Evolutionary conservation across 1,140 invertebrate species (phyloP).

Genomic region (Drosophila fuyamai): DNA sequence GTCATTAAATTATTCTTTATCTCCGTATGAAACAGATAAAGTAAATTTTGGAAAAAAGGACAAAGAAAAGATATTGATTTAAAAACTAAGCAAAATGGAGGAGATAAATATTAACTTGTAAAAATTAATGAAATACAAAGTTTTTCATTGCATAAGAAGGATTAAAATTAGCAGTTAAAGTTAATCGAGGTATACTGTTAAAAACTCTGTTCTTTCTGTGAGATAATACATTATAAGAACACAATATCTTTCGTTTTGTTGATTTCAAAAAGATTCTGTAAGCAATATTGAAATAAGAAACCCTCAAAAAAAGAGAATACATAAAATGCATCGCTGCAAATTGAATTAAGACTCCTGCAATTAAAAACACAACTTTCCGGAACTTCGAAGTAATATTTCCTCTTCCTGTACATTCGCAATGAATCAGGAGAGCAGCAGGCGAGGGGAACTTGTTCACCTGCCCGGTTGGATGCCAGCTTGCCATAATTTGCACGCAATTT

Average conservation of each 20-base stretch:
- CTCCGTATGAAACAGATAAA: no score
- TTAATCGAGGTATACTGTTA: no score
- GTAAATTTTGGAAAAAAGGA: no score
- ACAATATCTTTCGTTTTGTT: background rate
- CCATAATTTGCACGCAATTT: slow-evolving; percentile 83
- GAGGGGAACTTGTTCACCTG: slow-evolving; percentile 61
- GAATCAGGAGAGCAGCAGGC: slow-evolving; percentile 44
- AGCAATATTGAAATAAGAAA: background rate
- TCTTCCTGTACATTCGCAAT: slow-evolving; percentile 35
- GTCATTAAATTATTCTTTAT: no score
- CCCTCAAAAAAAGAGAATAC: slow-evolving; percentile 1
- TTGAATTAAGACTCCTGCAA: slow-evolving; percentile 67
- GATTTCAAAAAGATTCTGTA: background rate
- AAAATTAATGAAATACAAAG: no score
- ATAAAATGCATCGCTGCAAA: slow-evolving; percentile 48
- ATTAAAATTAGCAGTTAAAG: no score
- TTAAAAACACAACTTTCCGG: slow-evolving; percentile 68
- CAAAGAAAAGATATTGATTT: no score
- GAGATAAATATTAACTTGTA: no score
- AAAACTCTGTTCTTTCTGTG: no score
- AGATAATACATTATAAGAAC: no score
- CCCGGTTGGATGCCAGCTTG: slow-evolving; percentile 63
- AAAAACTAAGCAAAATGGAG: no score
- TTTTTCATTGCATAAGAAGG: no score
- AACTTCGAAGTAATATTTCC: slow-evolving; percentile 60